Percentiles rank a stretch among this genome's conserved stretches.
phyloP scores from a whole-genome alignment of 2,888 invertebrate genomes.

The Helleia helle region DNA sequence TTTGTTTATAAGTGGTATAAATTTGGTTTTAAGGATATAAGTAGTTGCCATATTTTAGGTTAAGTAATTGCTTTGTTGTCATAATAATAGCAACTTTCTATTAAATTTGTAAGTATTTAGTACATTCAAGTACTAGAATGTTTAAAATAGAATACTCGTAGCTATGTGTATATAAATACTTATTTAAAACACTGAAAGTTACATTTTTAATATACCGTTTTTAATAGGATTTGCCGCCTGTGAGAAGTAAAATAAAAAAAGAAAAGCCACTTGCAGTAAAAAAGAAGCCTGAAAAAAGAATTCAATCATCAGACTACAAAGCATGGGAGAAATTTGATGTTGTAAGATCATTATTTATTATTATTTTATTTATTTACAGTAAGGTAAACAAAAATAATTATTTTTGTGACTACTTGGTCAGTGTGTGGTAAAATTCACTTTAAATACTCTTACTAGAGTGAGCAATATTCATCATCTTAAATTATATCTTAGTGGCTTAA shows the following conservation, averaged over 20 bases:
- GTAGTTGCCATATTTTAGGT: constrained; percentile 15
- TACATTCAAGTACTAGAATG: neutral
- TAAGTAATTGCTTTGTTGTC: neutral
- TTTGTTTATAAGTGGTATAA: no score
- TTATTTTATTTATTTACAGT: neutral
- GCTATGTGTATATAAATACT: neutral
- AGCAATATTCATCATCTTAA: no score
- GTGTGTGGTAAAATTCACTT: no score
- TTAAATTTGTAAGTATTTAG: neutral
- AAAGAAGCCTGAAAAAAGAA: constrained; percentile 56
- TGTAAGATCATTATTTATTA: constrained; percentile 59
- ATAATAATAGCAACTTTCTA: neutral
- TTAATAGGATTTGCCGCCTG: constrained; percentile 64
- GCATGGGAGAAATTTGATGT: constrained; percentile 88
- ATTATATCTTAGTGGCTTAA: no score
- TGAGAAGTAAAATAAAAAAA: constrained; percentile 63
- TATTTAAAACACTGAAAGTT: no score
- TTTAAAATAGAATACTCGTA: neutral
- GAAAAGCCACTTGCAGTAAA: constrained; percentile 41
- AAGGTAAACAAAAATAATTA: neutral
- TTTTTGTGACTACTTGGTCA: no score
- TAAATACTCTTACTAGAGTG: no score
- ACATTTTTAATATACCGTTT: no score
- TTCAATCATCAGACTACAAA: constrained; percentile 77
- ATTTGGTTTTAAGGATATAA: no score